A percentile compares a stretch with the other conserved stretches of the same genome.
Conservation (phyloP, 2,797 vertebrate genomes). For the Silurus aristotelis region DNA sequence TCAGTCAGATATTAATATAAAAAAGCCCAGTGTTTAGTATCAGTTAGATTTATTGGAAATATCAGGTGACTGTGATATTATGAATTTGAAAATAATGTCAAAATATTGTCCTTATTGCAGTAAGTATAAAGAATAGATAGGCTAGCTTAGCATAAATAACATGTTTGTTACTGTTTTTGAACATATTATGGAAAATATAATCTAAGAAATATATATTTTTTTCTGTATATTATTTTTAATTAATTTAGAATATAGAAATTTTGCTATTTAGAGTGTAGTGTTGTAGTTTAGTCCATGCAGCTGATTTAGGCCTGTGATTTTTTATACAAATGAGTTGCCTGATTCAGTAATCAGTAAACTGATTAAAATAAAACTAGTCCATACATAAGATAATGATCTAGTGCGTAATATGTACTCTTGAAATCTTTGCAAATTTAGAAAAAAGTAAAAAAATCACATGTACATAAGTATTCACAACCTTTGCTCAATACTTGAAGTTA, state of each 20-base stretch:
- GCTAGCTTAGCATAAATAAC: background rate
- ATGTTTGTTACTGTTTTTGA: background rate
- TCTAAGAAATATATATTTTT: no score
- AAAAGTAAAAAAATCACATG: no score
- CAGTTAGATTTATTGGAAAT: background rate
- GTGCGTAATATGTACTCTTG: no score
- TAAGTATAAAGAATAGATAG: background rate
- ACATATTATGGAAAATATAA: background rate
- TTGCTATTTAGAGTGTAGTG: background rate
- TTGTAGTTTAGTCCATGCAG: background rate
- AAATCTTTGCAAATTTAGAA: no score
- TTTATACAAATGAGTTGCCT: background rate
- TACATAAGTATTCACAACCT: no score
- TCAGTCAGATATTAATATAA: no score
- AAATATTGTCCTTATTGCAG: background rate
- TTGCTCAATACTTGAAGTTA: no score
- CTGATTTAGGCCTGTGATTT: background rate
- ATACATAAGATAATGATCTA: no score
- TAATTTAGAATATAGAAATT: background rate
- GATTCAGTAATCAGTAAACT: background rate
- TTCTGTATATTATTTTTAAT: background rate
- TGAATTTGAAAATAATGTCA: background rate
- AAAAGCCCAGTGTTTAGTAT: background rate
- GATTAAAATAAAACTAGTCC: background rate
- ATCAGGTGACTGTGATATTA: background rate